Percentiles rank a stretch among this genome's conserved stretches.
These are phyloP conservation scores for Agriotes lineatus DNA, from an alignment of 2,888 invertebrate genomes.

Conservation along the genomic window DNA sequence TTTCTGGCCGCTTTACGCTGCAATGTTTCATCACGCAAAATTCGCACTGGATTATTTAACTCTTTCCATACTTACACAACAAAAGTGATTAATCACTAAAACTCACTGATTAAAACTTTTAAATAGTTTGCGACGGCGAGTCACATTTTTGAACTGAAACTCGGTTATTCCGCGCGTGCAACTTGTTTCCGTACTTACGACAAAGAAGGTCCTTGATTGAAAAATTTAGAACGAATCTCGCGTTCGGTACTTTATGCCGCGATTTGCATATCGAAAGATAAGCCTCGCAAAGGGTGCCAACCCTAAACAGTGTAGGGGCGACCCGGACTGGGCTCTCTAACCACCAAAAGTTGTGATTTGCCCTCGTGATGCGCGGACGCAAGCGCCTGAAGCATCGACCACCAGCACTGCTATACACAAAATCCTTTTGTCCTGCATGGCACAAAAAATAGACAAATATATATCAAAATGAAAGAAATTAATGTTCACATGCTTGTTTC, in stretches of 20 bases:
- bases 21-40: neutral
- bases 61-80: slow-evolving; percentile 4
- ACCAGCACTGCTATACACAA: slow-evolving; percentile 30
- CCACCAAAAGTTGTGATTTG: slow-evolving; percentile 53
- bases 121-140: slow-evolving; percentile 15
- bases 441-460: neutral
- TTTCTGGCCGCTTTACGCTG: neutral
- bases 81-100: neutral
- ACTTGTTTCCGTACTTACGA: slow-evolving; percentile 1
- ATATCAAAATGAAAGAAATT: slow-evolving; percentile 3
- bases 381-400: slow-evolving; percentile 46
- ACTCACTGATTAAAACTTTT: slow-evolving; percentile 20
- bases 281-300: slow-evolving; percentile 42
- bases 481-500: slow-evolving; percentile 7
- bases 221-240: slow-evolving; percentile 30
- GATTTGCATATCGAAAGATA: slow-evolving; percentile 46
- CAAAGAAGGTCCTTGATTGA: slow-evolving; percentile 10
- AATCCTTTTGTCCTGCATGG: slow-evolving; percentile 27
- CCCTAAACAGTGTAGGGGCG: slow-evolving; percentile 49
- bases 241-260: slow-evolving; percentile 32
- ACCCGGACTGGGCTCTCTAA: slow-evolving; percentile 50
- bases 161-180: neutral
- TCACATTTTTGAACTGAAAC: slow-evolving; percentile 17
- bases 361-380: slow-evolving; percentile 49
- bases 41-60: neutral